phyloP scores from a whole-genome alignment of 2,113 vertebrate genomes.

The Glaucomys volans region DNA sequence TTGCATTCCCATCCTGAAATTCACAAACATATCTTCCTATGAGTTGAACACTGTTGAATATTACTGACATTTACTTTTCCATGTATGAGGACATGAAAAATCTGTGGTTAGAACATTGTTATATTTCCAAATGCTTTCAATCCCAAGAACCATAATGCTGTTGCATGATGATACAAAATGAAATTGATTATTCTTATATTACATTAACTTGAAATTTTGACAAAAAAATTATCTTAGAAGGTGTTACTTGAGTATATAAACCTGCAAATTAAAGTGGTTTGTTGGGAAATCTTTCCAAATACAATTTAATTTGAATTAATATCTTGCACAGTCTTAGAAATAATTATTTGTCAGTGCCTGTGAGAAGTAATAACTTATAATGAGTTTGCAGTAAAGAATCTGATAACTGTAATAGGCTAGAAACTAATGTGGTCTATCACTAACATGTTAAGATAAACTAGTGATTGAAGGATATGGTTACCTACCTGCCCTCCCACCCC shows the following conservation, averaged over 20 bases:
- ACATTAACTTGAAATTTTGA: constrained; percentile 44
- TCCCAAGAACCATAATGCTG: not conserved
- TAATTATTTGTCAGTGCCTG: not conserved
- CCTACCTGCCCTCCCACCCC: too few species aligned
- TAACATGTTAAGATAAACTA: not conserved
- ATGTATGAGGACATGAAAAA: constrained; percentile 21
- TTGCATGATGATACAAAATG: constrained; percentile 44
- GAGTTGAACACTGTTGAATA: constrained; percentile 31
- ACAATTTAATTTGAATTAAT: constrained; percentile 25
- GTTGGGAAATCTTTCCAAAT: constrained; percentile 37
- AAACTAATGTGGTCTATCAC: not conserved
- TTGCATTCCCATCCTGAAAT: not conserved
- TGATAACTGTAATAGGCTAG: not conserved
- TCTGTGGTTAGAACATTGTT: constrained; percentile 5
- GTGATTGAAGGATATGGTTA: too few species aligned
- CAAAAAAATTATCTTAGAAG: not conserved
- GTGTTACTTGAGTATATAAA: constrained; percentile 47
- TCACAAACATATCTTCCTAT: not conserved
- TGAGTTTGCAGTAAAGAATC: not conserved
- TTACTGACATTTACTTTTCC: constrained; percentile 45
- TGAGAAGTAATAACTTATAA: not conserved
- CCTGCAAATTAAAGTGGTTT: constrained; percentile 32
- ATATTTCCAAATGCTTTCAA: constrained; percentile 46
- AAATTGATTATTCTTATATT: not conserved
- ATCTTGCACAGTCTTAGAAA: constrained; percentile 10